Evolutionary conservation across 2,113 vertebrate genomes (phyloP).

Genomic region (Notarius quadriscutis): DNA sequence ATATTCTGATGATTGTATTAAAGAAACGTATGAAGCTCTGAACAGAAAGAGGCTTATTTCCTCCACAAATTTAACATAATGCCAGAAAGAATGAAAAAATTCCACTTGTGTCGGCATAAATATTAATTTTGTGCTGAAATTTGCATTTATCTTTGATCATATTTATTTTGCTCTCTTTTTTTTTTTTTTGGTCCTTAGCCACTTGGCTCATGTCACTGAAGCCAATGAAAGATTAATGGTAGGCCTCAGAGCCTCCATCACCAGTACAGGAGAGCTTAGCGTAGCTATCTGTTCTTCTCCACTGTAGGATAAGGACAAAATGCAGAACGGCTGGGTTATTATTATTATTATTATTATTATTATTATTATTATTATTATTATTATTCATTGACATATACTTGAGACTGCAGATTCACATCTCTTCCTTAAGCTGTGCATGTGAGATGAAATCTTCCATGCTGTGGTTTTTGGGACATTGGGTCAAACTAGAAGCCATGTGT

Average conservation of each 20-base stretch:
- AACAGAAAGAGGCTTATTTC: slow-evolving; percentile 33
- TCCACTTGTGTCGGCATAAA: slow-evolving; percentile 54
- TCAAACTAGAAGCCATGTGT: background rate
- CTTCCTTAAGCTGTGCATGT: slow-evolving; percentile 26
- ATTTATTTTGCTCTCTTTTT: slow-evolving; percentile 55
- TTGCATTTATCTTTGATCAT: slow-evolving; percentile 60
- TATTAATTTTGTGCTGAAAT: slow-evolving; percentile 61
- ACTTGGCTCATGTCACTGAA: slow-evolving; percentile 51
- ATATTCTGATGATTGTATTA: slow-evolving; percentile 22
- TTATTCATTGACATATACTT: slow-evolving; percentile 1
- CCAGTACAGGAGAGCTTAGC: slow-evolving; percentile 10
- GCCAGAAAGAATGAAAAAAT: slow-evolving; percentile 30
- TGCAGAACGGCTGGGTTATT: background rate
- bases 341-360: too few relatives aligned
- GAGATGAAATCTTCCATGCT: background rate
- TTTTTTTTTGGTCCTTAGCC: slow-evolving; percentile 36
- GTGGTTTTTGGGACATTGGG: background rate
- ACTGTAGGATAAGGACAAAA: slow-evolving; percentile 26
- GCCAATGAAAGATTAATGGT: slow-evolving; percentile 58
- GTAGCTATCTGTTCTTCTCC: slow-evolving; percentile 31
- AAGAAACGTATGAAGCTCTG: slow-evolving; percentile 10
- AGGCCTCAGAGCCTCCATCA: slow-evolving; percentile 38
- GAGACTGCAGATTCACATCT: slow-evolving; percentile 13
- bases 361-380: too few relatives aligned
- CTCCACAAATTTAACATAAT: slow-evolving; percentile 37